Evolutionary conservation across 1,140 invertebrate species (phyloP).

Genomic region (Epicauta chinensis): DNA sequence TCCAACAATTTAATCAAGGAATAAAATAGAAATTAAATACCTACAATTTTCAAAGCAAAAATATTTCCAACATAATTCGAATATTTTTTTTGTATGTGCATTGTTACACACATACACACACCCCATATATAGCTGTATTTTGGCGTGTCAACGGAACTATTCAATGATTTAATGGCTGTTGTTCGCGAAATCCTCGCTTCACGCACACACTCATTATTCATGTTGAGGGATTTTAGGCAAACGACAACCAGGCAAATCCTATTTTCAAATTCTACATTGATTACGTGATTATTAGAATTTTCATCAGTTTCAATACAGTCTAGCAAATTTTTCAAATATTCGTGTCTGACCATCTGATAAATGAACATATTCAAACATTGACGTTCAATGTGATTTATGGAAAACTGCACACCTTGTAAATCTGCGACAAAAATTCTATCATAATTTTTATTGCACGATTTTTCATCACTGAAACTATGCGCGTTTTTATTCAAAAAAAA

Average conservation of each 20-base stretch:
- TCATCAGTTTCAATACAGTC: background rate
- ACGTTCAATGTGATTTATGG: constrained; percentile 1
- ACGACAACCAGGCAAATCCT: background rate
- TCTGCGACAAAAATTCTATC: too few species aligned
- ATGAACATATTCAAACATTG: background rate
- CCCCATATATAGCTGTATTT: constrained; percentile 11
- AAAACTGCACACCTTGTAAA: too few species aligned
- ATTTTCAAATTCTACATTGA: background rate
- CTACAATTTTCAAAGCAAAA: constrained; percentile 7
- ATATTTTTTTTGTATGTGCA: constrained; percentile 1
- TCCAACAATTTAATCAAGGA: constrained; percentile 5
- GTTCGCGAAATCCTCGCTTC: constrained; percentile 9
- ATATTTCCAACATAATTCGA: constrained; percentile 8
- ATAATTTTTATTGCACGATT: too few species aligned
- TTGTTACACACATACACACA: too few species aligned
- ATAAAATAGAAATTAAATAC: constrained; percentile 11
- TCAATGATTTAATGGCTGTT: constrained; percentile 9
- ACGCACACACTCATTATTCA: constrained; percentile 11
- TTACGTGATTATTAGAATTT: background rate
- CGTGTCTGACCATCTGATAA: background rate
- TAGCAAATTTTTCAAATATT: background rate
- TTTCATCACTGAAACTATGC: too few species aligned
- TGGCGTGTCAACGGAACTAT: constrained; percentile 14
- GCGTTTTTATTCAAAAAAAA: too few species aligned
- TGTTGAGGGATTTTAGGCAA: background rate